A percentile compares a stretch with the other conserved stretches of the same genome.
phyloP scores from a whole-genome alignment of 2,113 vertebrate genomes.

The Callocephalon fimbriatum region DNA sequence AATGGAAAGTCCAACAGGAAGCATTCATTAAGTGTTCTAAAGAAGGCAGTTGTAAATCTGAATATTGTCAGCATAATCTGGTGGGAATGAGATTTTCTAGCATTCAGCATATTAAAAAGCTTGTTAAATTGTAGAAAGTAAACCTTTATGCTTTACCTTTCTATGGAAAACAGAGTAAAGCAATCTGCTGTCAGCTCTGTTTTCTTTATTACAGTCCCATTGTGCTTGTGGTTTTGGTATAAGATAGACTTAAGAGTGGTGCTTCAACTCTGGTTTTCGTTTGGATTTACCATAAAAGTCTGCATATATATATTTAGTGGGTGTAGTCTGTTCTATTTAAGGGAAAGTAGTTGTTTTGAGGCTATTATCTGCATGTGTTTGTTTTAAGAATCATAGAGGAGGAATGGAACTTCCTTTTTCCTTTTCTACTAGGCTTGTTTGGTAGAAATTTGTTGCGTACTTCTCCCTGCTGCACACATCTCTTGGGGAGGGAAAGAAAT shows the following conservation, averaged over 20 bases:
- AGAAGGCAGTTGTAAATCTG: neutral
- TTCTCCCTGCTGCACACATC: neutral
- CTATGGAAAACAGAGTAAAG: neutral
- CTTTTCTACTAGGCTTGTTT: neutral
- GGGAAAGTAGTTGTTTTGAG: neutral
- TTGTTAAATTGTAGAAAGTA: neutral
- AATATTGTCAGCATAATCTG: neutral
- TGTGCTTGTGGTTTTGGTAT: neutral
- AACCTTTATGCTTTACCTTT: neutral
- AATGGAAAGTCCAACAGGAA: neutral
- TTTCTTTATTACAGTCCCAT: neutral
- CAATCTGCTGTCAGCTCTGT: neutral
- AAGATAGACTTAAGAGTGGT: neutral
- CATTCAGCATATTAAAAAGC: neutral
- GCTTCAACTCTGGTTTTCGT: neutral
- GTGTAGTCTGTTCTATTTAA: neutral
- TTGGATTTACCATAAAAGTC: neutral
- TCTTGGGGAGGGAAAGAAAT: neutral
- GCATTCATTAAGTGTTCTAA: neutral
- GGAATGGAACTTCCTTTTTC: conserved; percentile 23
- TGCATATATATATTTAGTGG: conserved; percentile 4
- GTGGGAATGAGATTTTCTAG: neutral
- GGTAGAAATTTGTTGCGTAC: neutral
- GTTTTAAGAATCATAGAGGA: neutral
- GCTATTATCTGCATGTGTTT: neutral